Percentiles rank a stretch among this genome's conserved stretches.
phyloP scores from a whole-genome alignment of 2,888 invertebrate species.

The Glomeris marginata region DNA sequence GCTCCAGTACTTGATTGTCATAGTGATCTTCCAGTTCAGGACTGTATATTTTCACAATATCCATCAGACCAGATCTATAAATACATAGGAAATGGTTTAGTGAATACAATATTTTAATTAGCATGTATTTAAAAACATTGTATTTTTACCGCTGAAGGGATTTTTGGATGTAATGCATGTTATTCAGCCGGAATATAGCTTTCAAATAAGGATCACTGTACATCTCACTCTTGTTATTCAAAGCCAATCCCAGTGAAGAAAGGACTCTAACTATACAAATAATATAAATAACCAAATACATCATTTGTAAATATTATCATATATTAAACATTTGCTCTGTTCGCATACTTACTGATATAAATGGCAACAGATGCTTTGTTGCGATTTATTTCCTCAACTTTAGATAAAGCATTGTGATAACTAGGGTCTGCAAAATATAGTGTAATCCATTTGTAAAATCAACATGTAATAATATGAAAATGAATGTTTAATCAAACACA shows the following conservation, averaged over 20 bases:
- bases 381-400: neutral
- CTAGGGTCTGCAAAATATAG: neutral
- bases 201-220: constrained; percentile 74
- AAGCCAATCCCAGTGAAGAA: constrained; percentile 73
- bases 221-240: constrained; percentile 79
- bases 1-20: constrained; percentile 66
- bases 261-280: constrained; percentile 58
- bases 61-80: constrained; percentile 50
- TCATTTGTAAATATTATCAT: constrained; percentile 10
- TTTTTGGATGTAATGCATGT: constrained; percentile 87
- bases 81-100: constrained; percentile 14
- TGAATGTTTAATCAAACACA: too few species aligned
- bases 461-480: neutral
- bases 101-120: neutral
- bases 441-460: neutral
- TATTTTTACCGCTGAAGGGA: constrained; percentile 54
- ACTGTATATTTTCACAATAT: constrained; percentile 52
- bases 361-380: constrained; percentile 14
- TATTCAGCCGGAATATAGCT: constrained; percentile 67
- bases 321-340: too few species aligned
- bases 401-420: neutral
- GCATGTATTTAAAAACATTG: constrained; percentile 1
- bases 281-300: too few species aligned
- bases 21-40: constrained; percentile 75
- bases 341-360: constrained; percentile 58